These are phyloP conservation scores for Ormyrus labotus DNA, from an alignment of 2,888 invertebrate genomes.

Conservation along the genomic window DNA sequence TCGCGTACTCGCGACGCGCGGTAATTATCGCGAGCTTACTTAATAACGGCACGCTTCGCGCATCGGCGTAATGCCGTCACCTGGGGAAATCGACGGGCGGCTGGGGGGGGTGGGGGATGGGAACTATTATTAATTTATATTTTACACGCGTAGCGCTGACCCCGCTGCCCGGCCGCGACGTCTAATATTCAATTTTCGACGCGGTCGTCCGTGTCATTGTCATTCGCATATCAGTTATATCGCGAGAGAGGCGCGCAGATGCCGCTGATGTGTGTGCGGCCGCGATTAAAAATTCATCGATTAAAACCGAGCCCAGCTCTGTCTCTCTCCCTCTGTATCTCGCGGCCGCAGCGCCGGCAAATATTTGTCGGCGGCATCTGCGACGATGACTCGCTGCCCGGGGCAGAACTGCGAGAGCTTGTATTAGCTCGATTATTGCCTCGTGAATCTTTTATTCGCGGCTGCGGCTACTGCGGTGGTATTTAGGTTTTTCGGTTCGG, in stretches of 20 bases:
- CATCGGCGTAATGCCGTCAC: neutral
- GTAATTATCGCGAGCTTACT: slow-evolving; percentile 42
- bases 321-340: too few relatives aligned
- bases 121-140: slow-evolving; percentile 37
- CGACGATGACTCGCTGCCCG: too few relatives aligned
- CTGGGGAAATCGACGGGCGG: slow-evolving; percentile 12
- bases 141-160: slow-evolving; percentile 31
- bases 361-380: too few relatives aligned
- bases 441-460: too few relatives aligned
- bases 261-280: slow-evolving; percentile 8
- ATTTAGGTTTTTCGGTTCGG: too few relatives aligned
- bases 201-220: slow-evolving; percentile 33
- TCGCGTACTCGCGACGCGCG: neutral
- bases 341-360: too few relatives aligned
- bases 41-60: slow-evolving; percentile 21
- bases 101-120: too few relatives aligned
- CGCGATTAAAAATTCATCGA: slow-evolving; percentile 40
- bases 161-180: neutral
- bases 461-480: too few relatives aligned
- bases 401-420: too few relatives aligned
- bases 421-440: too few relatives aligned
- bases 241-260: slow-evolving; percentile 9
- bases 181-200: neutral
- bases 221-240: slow-evolving; percentile 50
- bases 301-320: slow-evolving; percentile 1